Conservation (phyloP, 1,140 invertebrate species). For the Drosophila neocordata region DNA sequence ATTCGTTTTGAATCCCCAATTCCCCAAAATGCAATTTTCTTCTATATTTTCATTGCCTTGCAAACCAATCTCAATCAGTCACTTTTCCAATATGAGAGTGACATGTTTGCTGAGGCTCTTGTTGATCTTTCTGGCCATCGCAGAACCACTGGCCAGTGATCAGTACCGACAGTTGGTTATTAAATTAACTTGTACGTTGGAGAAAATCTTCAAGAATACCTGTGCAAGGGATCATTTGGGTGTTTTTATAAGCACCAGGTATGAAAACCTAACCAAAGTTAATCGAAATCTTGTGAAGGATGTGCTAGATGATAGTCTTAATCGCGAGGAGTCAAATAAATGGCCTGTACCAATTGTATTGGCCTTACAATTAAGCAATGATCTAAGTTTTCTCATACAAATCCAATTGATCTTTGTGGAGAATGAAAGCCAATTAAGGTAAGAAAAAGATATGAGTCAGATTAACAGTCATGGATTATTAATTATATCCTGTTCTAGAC, state of each 20-base stretch:
- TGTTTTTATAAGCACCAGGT: constrained; percentile 38
- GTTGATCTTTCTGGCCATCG: not conserved
- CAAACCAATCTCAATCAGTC: not conserved
- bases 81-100: not conserved
- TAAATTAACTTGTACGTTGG: constrained; percentile 7
- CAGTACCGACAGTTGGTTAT: not conserved
- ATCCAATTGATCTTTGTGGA: constrained; percentile 48
- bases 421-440: constrained; percentile 20
- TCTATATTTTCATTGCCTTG: not conserved
- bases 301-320: constrained; percentile 20
- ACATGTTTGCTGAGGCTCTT: not conserved
- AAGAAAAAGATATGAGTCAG: not conserved
- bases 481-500: not conserved
- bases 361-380: not conserved
- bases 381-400: not conserved
- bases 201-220: constrained; percentile 27
- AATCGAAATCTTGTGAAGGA: constrained; percentile 8
- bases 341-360: constrained; percentile 36
- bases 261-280: constrained; percentile 22
- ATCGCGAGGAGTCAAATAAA: not conserved
- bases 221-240: constrained; percentile 35
- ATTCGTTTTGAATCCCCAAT: not conserved
- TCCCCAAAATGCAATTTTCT: not conserved
- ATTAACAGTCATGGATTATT: not conserved
- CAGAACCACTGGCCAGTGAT: constrained; percentile 11